A percentile compares a stretch with the other conserved stretches of the same genome.
phyloP scores from a whole-genome alignment of 2,888 invertebrate species.

The Carabus problematicus region DNA sequence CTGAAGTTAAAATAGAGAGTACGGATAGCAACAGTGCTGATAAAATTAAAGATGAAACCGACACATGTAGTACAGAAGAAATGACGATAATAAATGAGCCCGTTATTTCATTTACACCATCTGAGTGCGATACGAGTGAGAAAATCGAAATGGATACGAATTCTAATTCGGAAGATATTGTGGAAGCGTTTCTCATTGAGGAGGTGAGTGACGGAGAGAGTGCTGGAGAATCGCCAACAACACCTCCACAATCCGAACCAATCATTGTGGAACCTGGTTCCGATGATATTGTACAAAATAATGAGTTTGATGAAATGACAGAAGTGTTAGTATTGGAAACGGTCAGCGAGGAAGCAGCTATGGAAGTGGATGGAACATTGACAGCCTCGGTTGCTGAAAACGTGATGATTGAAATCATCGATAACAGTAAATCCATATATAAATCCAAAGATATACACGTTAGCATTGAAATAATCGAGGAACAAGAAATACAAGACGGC shows the following conservation, averaged over 20 bases:
- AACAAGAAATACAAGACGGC: neutral
- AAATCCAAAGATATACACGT: constrained; percentile 5
- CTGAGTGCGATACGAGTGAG: neutral
- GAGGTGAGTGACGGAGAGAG: too few relatives aligned
- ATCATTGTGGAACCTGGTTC: neutral
- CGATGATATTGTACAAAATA: constrained; percentile 12
- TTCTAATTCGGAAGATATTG: neutral
- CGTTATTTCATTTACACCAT: neutral
- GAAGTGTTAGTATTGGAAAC: neutral
- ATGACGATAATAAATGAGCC: neutral
- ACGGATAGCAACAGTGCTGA: neutral
- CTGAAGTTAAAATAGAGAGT: neutral
- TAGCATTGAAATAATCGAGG: neutral
- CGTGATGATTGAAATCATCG: constrained; percentile 33
- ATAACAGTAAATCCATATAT: neutral
- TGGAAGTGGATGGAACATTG: constrained; percentile 15
- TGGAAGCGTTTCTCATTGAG: too few relatives aligned
- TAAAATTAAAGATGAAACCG: neutral
- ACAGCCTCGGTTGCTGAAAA: constrained; percentile 9
- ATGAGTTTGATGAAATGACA: constrained; percentile 16
- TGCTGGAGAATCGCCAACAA: too few relatives aligned
- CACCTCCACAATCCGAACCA: neutral
- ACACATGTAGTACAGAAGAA: neutral
- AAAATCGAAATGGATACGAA: neutral
- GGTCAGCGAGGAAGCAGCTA: constrained; percentile 11